Percentiles rank a stretch among this genome's conserved stretches.
Conservation (phyloP, 2,113 vertebrate species). For the Aythya baeri region DNA sequence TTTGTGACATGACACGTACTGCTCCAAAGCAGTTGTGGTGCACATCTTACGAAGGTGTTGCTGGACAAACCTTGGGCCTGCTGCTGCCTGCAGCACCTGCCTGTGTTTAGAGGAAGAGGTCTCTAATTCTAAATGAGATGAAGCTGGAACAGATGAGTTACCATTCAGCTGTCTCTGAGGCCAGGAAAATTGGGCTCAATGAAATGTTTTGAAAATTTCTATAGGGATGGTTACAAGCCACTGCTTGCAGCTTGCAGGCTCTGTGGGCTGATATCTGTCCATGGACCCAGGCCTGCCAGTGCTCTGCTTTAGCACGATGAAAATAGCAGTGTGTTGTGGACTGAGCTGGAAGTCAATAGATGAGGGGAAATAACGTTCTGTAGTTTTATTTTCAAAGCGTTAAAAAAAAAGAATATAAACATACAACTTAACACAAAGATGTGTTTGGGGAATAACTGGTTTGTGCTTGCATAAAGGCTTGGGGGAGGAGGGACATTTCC, state of each 20-base stretch:
- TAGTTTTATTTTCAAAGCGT: not conserved
- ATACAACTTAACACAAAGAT: not conserved
- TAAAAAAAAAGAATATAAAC: not conserved
- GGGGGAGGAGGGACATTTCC: not conserved
- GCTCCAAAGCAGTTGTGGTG: not conserved
- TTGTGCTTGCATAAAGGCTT: not conserved
- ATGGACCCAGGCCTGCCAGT: not conserved
- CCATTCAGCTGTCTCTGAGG: not conserved
- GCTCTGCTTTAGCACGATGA: not conserved
- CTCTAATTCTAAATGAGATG: not conserved
- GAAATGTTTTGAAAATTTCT: conserved; percentile 19
- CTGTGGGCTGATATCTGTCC: not conserved
- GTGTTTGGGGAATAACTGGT: not conserved
- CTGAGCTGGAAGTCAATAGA: not conserved
- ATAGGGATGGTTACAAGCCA: not conserved
- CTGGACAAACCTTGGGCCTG: not conserved
- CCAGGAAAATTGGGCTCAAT: conserved; percentile 14
- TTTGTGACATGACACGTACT: not conserved
- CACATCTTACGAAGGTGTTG: not conserved
- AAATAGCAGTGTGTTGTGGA: not conserved
- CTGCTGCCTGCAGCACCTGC: not conserved
- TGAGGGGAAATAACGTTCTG: not conserved
- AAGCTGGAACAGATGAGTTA: conserved; percentile 10
- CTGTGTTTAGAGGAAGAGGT: not conserved
- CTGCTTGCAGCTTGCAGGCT: conserved; percentile 13